A percentile compares a stretch with the other conserved stretches of the same genome.
Conservation (phyloP, 2,797 vertebrate genomes). For the Sciurus vulgaris region DNA sequence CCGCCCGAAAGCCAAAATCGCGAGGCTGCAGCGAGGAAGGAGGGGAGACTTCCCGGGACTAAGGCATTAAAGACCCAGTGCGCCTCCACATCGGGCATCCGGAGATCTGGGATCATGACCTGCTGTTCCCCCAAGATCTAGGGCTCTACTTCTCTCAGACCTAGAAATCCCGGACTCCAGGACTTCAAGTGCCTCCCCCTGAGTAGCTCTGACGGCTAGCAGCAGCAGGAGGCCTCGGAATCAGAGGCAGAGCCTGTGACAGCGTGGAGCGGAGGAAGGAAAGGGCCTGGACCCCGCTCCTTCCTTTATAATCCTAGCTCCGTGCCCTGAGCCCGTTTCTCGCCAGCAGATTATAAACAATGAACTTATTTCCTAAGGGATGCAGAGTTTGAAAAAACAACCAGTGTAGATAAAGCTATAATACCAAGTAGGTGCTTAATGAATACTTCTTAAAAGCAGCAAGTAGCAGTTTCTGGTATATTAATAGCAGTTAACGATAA, state of each 20-base stretch:
- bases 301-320: neutral
- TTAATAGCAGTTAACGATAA: slow-evolving; percentile 47
- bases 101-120: neutral
- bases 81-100: neutral
- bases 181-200: neutral
- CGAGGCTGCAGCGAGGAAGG: neutral
- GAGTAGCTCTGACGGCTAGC: neutral
- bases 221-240: neutral
- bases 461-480: neutral
- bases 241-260: neutral
- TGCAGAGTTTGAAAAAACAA: neutral
- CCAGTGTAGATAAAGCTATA: neutral
- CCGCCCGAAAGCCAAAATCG: slow-evolving; percentile 4
- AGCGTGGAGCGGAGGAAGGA: neutral
- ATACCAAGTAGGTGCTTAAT: slow-evolving; percentile 33
- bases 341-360: neutral
- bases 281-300: neutral
- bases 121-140: neutral
- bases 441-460: slow-evolving; percentile 3
- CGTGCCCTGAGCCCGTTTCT: neutral
- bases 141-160: neutral
- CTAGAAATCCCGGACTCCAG: neutral
- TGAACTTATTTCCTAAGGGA: neutral
- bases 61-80: neutral
- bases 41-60: neutral